Evolutionary conservation across 2,888 invertebrate species (phyloP), one percentile per base, ranked within the genome.

Genomic region (Pachliopta kotzebuea): DNA sequence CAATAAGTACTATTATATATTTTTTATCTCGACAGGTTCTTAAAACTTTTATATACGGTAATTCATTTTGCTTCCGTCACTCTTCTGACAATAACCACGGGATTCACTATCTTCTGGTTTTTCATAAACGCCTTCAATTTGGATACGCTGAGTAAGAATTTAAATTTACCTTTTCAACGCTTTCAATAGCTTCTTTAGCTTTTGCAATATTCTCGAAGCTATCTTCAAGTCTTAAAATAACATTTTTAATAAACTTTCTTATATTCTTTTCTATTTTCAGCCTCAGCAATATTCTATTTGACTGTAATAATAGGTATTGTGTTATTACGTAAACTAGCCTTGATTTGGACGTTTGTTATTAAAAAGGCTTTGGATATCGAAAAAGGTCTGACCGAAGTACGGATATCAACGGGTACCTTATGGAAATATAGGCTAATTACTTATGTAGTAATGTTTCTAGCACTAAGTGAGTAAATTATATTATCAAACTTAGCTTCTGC

Each of bases 341-440:
- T 67, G 42, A 69, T 75, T 58, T 85, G 83, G 84, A 74, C 77
- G 0, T 62, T 29, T 2, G 52, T 83, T 14, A 68, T 83, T 9
- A 70, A 65, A 31, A 73, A 66, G 45, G 76, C 79, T 0, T 62
- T 67, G 1, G 68, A 75, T 29, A 76, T 77, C 4, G 85, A 85
- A 67, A 59, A 60, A 4, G 67, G 60, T 7, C 66, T 83, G 18
- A 68, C 62, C 3, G 70, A 67, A 42, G 66, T 84, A 49, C 70
- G 72, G 26, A 67, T 68, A 2, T 56, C 68, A 7, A 72, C 67
- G 18, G 60, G 67, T 23, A 68, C 67, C 2, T 23, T 69, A 18
- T 54, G 42, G 42, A 76, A 73, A 68, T 72, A 72, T 24, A 71
- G 63, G 20, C 7, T 63, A 4, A 60, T 74, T 11, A 70, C 77